Conservation (phyloP, 2,797 vertebrate genomes). For the Platyrinchus mystaceus region DNA sequence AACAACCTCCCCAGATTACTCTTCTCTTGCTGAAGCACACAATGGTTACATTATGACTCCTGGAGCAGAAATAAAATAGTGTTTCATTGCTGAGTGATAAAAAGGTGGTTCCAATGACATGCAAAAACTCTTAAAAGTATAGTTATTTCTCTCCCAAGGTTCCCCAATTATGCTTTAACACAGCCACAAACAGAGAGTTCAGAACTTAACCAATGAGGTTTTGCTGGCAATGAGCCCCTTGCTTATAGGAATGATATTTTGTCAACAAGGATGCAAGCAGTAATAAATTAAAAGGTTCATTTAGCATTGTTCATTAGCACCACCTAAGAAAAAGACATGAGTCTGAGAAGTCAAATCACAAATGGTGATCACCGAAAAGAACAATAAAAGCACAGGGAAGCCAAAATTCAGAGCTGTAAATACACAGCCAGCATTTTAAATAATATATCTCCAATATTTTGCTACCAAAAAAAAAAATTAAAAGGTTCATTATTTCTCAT, state of each 20-base stretch:
- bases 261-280: not conserved
- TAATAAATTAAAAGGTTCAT: not conserved
- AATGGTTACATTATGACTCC: not conserved
- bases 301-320: not conserved
- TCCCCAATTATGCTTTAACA: not conserved
- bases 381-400: not conserved
- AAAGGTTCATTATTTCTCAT: not conserved
- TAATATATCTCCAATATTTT: not conserved
- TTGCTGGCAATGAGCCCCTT: not conserved
- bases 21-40: not conserved
- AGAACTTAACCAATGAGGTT: not conserved
- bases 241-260: not conserved
- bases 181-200: not conserved
- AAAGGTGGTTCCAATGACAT: not conserved
- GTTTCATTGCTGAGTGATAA: not conserved
- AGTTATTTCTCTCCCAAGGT: not conserved
- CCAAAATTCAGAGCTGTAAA: not conserved
- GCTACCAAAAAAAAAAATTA: not conserved
- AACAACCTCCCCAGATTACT: not conserved
- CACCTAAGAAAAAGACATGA: not conserved
- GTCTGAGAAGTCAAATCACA: not conserved
- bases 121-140: not conserved
- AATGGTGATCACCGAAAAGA: not conserved
- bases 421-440: not conserved
- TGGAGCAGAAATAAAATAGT: not conserved